A percentile compares a stretch with the other conserved stretches of the same genome.
phyloP scores from a whole-genome alignment of 2,797 vertebrate genomes.

The Rhinatrema bivittatum region DNA sequence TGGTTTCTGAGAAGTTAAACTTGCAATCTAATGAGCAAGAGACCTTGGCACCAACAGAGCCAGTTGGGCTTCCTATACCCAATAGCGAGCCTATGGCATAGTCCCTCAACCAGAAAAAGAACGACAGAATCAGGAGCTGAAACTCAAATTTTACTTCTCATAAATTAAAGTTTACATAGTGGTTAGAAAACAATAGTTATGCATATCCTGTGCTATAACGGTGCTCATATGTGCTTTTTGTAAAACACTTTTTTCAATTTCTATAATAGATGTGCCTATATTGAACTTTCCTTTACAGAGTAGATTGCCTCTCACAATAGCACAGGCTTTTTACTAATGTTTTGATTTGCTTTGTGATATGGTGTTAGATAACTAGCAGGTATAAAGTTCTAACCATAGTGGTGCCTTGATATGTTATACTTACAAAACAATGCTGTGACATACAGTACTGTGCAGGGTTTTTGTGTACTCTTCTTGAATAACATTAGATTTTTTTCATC shows the following conservation, averaged over 20 bases:
- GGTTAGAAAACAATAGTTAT: slow-evolving; percentile 51
- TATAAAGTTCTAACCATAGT: slow-evolving; percentile 60
- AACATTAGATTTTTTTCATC: slow-evolving; percentile 20
- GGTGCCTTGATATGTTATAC: slow-evolving; percentile 86
- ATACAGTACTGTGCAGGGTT: slow-evolving; percentile 31
- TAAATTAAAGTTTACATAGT: slow-evolving; percentile 53
- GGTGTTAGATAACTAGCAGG: slow-evolving; percentile 49
- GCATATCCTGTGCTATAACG: slow-evolving; percentile 51
- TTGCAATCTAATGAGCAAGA: slow-evolving; percentile 64
- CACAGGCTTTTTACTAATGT: slow-evolving; percentile 48
- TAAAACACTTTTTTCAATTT: slow-evolving; percentile 64
- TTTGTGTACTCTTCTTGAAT: slow-evolving; percentile 36
- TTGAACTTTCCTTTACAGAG: slow-evolving; percentile 65
- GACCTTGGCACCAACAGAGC: slow-evolving; percentile 45
- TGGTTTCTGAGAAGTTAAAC: slow-evolving; percentile 68
- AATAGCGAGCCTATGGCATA: slow-evolving; percentile 60
- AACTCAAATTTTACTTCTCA: slow-evolving; percentile 47
- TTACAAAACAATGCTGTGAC: slow-evolving; percentile 40
- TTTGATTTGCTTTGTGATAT: slow-evolving; percentile 40
- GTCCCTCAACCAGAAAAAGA: slow-evolving; percentile 38
- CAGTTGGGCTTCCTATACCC: slow-evolving; percentile 41
- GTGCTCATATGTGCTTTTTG: slow-evolving; percentile 84
- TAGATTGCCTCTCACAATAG: slow-evolving; percentile 49
- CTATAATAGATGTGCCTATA: slow-evolving; percentile 75
- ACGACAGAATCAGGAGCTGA: slow-evolving; percentile 32